Percentiles rank a stretch among this genome's conserved stretches.
Conservation (phyloP, 2,888 invertebrate genomes). For the Junonia oenone region DNA sequence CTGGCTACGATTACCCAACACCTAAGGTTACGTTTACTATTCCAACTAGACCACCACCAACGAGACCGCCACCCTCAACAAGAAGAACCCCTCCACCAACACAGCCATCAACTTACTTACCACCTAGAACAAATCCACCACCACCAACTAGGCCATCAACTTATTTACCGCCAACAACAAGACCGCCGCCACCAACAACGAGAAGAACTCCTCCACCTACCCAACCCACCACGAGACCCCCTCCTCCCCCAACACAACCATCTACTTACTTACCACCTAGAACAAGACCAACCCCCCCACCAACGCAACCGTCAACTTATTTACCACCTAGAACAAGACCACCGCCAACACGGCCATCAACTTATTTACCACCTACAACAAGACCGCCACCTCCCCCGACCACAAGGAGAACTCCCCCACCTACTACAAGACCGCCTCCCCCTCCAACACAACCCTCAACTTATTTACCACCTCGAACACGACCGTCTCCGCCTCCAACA, state of each 20-base stretch:
- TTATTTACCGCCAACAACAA: conserved; percentile 15
- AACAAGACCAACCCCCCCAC: conserved; percentile 12
- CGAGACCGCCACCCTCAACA: conserved; percentile 6
- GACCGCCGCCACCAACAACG: conserved; percentile 16
- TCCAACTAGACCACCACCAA: conserved; percentile 22
- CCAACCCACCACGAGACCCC: conserved; percentile 18
- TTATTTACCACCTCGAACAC: conserved; percentile 8
- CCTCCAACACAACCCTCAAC: conserved; percentile 6
- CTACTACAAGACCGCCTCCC: conserved; percentile 18
- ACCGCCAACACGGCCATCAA: conserved; percentile 10
- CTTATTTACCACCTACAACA: conserved; percentile 12
- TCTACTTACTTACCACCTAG: conserved; percentile 3
- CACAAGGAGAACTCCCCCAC: conserved; percentile 14
- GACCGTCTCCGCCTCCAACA: conserved; percentile 12
- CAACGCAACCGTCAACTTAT: conserved; percentile 16
- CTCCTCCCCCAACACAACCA: conserved; percentile 10
- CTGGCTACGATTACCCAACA: conserved; percentile 34
- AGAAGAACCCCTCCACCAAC: conserved; percentile 11
- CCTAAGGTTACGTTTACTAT: conserved; percentile 30
- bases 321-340: conserved; percentile 7
- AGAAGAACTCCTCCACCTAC: conserved; percentile 14
- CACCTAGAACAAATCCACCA: conserved; percentile 28
- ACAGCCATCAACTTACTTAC: conserved; percentile 25
- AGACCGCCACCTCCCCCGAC: conserved; percentile 7
- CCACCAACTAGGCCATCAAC: conserved; percentile 2